Conservation (phyloP, 1,140 invertebrate genomes). For the Caenorhabditis briggsae region DNA sequence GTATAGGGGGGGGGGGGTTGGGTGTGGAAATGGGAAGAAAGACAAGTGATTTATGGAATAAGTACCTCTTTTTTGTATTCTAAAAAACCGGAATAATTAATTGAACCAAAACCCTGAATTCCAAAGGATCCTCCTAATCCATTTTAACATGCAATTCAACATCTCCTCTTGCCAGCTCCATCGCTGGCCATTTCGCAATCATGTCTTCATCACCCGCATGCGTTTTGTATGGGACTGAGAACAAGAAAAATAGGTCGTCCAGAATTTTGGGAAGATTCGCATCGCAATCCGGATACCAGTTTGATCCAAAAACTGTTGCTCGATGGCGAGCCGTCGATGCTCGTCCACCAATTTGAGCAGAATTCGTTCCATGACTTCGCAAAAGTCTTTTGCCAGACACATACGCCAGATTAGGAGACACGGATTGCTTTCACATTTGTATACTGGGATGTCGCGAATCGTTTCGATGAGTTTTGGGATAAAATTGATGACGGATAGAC, state of each 20-base stretch:
- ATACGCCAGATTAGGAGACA: conserved; percentile 10
- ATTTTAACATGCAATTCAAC: background rate
- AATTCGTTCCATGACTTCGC: background rate
- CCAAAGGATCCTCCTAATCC: too few relatives aligned
- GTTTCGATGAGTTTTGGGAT: background rate
- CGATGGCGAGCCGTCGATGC: background rate
- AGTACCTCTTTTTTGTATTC: background rate
- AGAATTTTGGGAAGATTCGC: background rate
- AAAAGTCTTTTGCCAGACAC: background rate
- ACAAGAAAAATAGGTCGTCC: background rate
- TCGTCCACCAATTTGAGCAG: background rate
- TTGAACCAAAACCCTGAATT: too few relatives aligned
- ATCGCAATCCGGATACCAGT: background rate
- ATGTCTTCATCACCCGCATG: background rate
- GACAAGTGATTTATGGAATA: too few relatives aligned
- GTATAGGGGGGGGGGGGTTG: too few relatives aligned
- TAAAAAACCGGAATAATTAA: background rate
- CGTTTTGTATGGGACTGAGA: conserved; percentile 25
- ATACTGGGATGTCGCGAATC: background rate
- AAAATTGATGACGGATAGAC: background rate
- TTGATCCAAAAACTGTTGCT: background rate
- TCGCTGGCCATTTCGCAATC: too few relatives aligned
- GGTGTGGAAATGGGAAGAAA: too few relatives aligned
- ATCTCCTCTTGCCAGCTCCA: too few relatives aligned
- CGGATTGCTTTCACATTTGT: background rate